Base-by-base conservation (phyloP, 2,113 vertebrate species). In the Heterotilapia buettikoferi region DNA sequence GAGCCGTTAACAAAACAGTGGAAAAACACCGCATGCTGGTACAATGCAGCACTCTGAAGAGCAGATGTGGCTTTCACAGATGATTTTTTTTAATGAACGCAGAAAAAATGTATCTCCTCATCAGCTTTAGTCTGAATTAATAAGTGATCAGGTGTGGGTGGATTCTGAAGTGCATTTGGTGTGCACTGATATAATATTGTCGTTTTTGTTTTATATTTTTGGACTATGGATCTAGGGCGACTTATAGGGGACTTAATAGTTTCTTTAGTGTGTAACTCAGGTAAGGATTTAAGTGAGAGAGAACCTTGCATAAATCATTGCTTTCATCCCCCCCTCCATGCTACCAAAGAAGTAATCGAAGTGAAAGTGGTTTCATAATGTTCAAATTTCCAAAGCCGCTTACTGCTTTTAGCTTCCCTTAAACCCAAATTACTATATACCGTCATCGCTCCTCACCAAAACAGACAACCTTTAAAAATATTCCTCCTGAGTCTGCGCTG, bases 261-360 rank as follows among this genome's bases (percentile, higher is more conserved):
- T 88, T 43, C 87, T 90, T 91, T 90, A 93, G 85, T 85, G 87
- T 84, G 88, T 82, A 86, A 91, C 84, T 92, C 78, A 81, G 57
- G 61, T 84, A 73, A 86, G 12, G 19, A 43, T 54, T 84, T 68
- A 57, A 53, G 16, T 36, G 81, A 68, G 19, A 8, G 63, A 45
- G 21, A 59, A 52, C 18, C 18, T 52, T 31, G 26, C 73, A 78
- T 0, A 78, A 52, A 31, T 52, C 45, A 78, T 33, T 31, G 16
- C 9, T 7, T n/a, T n/a, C n/a, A n/a, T n/a, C 26, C 14, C 8
- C 6, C 16, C 9, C 9, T 29, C 2, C 43, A 1, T 50, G 16
- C 45, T 13, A 26, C 5, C 45, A 52, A 47, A 47, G 45, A 50
- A 38, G 21, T 45, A 26, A 53, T 59, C 21, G 3, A 4, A 76